Conservation (phyloP, 2,888 invertebrate species). For the Acleris literana region DNA sequence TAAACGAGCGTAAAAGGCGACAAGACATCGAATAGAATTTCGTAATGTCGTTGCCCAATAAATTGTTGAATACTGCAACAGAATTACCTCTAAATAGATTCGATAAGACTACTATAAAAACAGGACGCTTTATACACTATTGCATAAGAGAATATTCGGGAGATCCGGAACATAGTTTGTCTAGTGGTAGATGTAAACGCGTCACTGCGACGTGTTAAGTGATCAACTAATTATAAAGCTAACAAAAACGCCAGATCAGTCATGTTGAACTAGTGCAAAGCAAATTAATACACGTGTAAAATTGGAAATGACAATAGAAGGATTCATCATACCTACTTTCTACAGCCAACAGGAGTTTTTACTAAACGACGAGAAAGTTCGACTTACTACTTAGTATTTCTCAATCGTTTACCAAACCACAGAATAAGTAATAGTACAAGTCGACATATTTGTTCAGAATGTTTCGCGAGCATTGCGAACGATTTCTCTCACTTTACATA, state of each 20-base stretch:
- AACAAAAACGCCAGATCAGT: constrained; percentile 10
- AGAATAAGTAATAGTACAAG: too few relatives aligned
- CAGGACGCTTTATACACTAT: not conserved
- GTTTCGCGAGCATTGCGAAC: constrained; percentile 15
- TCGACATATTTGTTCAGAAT: constrained; percentile 27
- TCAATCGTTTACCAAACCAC: not conserved
- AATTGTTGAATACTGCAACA: not conserved
- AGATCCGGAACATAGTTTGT: constrained; percentile 13
- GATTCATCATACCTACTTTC: too few relatives aligned
- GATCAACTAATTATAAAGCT: constrained; percentile 17
- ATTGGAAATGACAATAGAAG: too few relatives aligned
- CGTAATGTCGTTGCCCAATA: not conserved
- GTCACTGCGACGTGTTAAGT: constrained; percentile 18
- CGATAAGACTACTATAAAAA: not conserved
- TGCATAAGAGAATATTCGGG: constrained; percentile 5
- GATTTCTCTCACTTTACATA: constrained; percentile 30
- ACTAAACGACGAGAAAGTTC: constrained; percentile 22
- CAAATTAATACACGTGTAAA: too few relatives aligned
- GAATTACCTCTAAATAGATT: not conserved
- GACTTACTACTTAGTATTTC: constrained; percentile 7
- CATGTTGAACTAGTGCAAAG: constrained; percentile 4
- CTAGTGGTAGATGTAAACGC: constrained; percentile 1
- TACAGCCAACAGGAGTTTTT: too few relatives aligned
- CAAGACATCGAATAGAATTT: not conserved
- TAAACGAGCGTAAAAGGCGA: constrained; percentile 11